phyloP scores from a whole-genome alignment of 1,140 invertebrate species.

The Chymomyza costata region DNA sequence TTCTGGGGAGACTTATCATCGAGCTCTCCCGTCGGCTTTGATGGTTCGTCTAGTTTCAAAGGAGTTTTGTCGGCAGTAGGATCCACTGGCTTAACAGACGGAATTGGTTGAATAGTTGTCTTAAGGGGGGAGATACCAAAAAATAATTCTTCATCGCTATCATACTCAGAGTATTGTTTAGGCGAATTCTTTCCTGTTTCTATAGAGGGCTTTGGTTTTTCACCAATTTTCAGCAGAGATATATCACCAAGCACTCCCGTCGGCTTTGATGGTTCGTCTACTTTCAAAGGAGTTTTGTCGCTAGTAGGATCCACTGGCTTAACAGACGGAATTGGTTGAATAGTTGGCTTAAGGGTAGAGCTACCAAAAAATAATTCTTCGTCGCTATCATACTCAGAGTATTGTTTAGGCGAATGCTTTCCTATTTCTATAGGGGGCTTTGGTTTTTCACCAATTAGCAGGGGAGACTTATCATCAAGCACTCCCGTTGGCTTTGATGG shows the following conservation, averaged over 20 bases:
- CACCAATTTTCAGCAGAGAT: no score
- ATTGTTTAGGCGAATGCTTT: conserved; percentile 1
- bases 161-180: conserved; percentile 7
- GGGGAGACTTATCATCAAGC: no score
- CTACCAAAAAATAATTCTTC: not conserved
- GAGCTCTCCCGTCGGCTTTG: not conserved
- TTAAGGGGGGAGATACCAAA: not conserved
- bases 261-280: no score
- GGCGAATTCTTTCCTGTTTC: conserved; percentile 2
- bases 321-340: conserved; percentile 1
- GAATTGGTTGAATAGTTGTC: not conserved
- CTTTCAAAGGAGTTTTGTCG: no score
- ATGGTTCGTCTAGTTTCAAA: conserved; percentile 9
- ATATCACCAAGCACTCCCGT: no score
- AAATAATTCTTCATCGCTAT: conserved; percentile 15
- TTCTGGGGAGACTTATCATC: conserved; percentile 1
- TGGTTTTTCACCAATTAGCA: not conserved
- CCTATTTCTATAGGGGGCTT: conserved; percentile 4
- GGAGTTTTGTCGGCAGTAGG: not conserved
- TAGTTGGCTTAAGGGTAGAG: no score
- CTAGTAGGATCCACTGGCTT: conserved; percentile 1
- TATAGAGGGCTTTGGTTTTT: conserved; percentile 1
- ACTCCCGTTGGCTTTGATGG: no score
- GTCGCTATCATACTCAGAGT: conserved; percentile 1
- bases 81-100: no score